A percentile compares a stretch with the other conserved stretches of the same genome.
phyloP scores from a whole-genome alignment of 1,140 invertebrate genomes.

The Macrocentrus cingulum region DNA sequence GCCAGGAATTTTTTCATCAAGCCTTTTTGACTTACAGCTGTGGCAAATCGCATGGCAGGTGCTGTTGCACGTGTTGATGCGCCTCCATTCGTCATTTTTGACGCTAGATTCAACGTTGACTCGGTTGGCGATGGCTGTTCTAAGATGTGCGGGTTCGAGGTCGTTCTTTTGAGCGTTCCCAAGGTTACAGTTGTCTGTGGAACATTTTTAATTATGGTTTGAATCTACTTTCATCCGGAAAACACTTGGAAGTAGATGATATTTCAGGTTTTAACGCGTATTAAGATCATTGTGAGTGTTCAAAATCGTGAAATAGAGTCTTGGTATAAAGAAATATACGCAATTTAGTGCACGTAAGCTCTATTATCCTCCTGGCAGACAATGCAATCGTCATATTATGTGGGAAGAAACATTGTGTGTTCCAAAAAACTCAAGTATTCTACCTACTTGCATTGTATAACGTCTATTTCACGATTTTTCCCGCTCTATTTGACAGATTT shows the following conservation, averaged over 20 bases:
- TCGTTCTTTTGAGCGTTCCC: constrained; percentile 61
- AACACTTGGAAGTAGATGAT: too few relatives aligned
- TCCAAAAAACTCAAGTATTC: constrained; percentile 7
- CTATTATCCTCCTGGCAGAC: constrained; percentile 6
- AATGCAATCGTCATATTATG: constrained; percentile 13
- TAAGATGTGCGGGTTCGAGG: constrained; percentile 63
- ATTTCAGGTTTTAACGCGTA: too few relatives aligned
- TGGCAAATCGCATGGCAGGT: constrained; percentile 63
- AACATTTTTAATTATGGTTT: constrained; percentile 44
- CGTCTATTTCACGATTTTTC: too few relatives aligned
- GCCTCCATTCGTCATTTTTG: constrained; percentile 49
- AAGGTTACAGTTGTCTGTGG: constrained; percentile 54
- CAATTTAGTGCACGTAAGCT: constrained; percentile 9
- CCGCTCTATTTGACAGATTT: too few relatives aligned
- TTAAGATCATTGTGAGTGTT: too few relatives aligned
- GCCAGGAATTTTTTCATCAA: constrained; percentile 78
- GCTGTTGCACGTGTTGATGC: constrained; percentile 45
- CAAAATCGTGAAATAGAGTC: too few relatives aligned
- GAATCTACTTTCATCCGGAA: constrained; percentile 20
- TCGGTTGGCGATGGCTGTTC: constrained; percentile 47
- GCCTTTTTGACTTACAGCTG: constrained; percentile 66
- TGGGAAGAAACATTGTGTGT: constrained; percentile 18
- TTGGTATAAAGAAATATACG: constrained; percentile 3
- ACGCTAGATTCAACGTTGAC: constrained; percentile 36
- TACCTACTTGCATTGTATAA: too few relatives aligned